Base-by-base conservation (phyloP, 2,888 invertebrate species). In the Ashinkailepas kermadecensis region DNA sequence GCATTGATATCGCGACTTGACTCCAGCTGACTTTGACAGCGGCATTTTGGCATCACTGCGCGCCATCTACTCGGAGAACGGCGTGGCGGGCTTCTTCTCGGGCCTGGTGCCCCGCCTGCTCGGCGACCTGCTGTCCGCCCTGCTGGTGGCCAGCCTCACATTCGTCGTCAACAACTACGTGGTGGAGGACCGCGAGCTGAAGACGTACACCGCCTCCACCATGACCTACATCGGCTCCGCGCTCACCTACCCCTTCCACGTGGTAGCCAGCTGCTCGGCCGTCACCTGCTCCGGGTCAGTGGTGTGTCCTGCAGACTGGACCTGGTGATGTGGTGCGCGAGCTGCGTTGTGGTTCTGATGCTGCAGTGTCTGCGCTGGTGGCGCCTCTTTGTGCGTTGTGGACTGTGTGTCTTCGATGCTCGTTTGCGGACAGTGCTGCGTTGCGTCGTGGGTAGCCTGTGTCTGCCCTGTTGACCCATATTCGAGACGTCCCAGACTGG, bases 251-350 rank as follows among this genome's bases (percentile, higher is more conserved):
- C 97, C 97, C 39, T 92, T 97, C 87, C 92, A 93, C 87, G 94
- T 98, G 83, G 95, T 97, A 1, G 93, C 95, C 18, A 94, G 95
- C 82, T 94, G 96, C 86, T 96, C 97, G 94, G 91, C 93, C 83
- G 93, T 97, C 15, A 93, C 92, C 83, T 92, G 94, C 83, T 93
- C 92, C 23, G 92, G 92, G 90, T 91, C 86, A 87, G 88, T 86
- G 57, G 39, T 4, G 39, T 39, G 39, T 4, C 39, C 39, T 39
- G 39, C 39, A 39, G 39, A 39, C 39, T 39, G 39, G 39, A 3
- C 39, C 39, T 39, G 39, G 1, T 39, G 39, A 39, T 3, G 39
- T 39, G 39, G 39, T 39, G 39, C 39, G 39, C 39, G 39, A 4
- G 39, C 39, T 4, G 39, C 39, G 39, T 4, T 39, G 39, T 39